These are phyloP conservation scores for Lutraria lutraria DNA, from an alignment of 2,888 invertebrate genomes.

Conservation along the genomic window DNA sequence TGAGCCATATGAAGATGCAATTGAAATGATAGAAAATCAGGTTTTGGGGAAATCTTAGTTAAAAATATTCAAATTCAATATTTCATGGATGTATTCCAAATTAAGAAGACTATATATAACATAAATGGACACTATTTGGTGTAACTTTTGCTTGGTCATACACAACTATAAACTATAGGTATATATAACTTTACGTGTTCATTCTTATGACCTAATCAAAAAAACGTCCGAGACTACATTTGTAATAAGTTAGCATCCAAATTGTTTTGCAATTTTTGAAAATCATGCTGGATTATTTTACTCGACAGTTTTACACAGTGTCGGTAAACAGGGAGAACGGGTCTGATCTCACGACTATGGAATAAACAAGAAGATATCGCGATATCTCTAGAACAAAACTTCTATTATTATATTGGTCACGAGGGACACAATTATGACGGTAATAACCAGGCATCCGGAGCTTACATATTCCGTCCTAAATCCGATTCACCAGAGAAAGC, in stretches of 20 bases:
- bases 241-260: too few relatives aligned
- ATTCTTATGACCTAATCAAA: too few relatives aligned
- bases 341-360: conserved; percentile 88
- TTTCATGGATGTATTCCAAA: too few relatives aligned
- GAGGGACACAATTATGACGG: conserved; percentile 90
- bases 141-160: too few relatives aligned
- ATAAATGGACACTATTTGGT: too few relatives aligned
- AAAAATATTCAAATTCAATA: too few relatives aligned
- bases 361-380: conserved; percentile 81
- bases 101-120: too few relatives aligned
- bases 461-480: conserved; percentile 91
- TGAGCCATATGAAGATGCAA: conserved; percentile 35
- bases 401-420: conserved; percentile 89
- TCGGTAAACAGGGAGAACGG: conserved; percentile 89
- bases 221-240: too few relatives aligned
- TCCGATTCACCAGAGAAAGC: conserved; percentile 37
- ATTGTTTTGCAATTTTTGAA: too few relatives aligned
- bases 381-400: conserved; percentile 89
- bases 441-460: conserved; percentile 93
- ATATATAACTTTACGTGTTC: too few relatives aligned
- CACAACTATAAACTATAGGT: too few relatives aligned
- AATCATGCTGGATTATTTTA: neutral
- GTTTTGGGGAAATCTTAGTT: conserved; percentile 16
- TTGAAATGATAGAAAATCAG: conserved; percentile 61
- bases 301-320: conserved; percentile 87